phyloP scores from a whole-genome alignment of 35 echinoderm and acorn worm species.

The Hemicentrotus pulcherrimus region DNA sequence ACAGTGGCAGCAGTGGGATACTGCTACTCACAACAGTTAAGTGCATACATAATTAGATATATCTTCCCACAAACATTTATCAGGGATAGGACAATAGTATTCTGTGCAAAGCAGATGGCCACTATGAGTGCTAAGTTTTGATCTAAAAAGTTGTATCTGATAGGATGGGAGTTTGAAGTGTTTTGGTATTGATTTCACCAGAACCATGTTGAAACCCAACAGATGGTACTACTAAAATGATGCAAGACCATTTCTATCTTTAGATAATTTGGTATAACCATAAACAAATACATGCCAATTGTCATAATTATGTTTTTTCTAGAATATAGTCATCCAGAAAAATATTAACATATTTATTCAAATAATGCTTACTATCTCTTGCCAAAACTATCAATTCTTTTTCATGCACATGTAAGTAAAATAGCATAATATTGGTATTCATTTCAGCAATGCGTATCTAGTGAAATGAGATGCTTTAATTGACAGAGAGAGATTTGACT shows the following conservation, averaged over 20 bases:
- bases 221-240: background rate
- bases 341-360: background rate
- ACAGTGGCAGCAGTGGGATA: background rate
- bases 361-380: too few species aligned
- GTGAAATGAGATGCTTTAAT: background rate
- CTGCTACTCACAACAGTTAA: background rate
- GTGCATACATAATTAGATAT: background rate
- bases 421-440: too few species aligned
- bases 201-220: background rate
- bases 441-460: background rate
- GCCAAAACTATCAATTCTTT: too few species aligned
- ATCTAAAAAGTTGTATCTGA: constrained; percentile 5
- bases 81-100: background rate
- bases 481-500: too few species aligned
- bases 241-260: background rate
- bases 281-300: background rate
- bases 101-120: constrained; percentile 29
- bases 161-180: constrained; percentile 19
- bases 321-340: background rate
- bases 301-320: background rate
- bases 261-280: background rate
- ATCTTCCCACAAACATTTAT: background rate
- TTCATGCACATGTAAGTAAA: too few species aligned
- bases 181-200: constrained; percentile 8
- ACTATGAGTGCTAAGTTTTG: background rate